Evolutionary conservation across 2,113 vertebrate species (phyloP).

Genomic region (Shinisaurus crocodilurus): DNA sequence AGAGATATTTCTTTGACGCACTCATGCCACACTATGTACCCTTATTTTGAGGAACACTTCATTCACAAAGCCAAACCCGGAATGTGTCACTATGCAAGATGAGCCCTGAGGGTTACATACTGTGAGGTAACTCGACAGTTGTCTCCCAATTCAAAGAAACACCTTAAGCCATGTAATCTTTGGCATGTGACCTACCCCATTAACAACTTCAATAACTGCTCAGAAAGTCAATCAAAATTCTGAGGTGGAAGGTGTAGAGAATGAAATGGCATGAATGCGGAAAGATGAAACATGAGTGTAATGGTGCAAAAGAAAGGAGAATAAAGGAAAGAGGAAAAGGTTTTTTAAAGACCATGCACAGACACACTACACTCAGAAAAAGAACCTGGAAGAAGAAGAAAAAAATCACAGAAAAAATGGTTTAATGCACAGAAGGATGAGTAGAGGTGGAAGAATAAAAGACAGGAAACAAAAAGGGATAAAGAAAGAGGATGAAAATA

Average conservation of each 20-base stretch:
- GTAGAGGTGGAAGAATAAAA: conserved; percentile 25
- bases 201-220: neutral
- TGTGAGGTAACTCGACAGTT: neutral
- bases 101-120: neutral
- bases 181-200: neutral
- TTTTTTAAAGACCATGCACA: neutral
- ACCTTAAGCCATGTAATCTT: neutral
- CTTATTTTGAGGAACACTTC: neutral
- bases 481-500: conserved; percentile 36
- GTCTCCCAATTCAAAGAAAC: neutral
- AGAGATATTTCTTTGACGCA: neutral
- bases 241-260: neutral
- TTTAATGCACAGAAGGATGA: conserved; percentile 8
- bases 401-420: neutral
- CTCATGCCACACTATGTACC: too few relatives aligned
- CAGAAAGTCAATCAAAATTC: neutral
- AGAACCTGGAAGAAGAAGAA: conserved; percentile 19
- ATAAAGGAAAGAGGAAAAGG: neutral
- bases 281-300: neutral
- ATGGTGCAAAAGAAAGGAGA: conserved; percentile 25
- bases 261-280: neutral
- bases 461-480: rapidly evolving
- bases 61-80: neutral
- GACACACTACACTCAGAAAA: conserved; percentile 6
- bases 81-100: neutral